Base-by-base conservation (phyloP, 2,888 invertebrate genomes). In the Mythimna pallens region DNA sequence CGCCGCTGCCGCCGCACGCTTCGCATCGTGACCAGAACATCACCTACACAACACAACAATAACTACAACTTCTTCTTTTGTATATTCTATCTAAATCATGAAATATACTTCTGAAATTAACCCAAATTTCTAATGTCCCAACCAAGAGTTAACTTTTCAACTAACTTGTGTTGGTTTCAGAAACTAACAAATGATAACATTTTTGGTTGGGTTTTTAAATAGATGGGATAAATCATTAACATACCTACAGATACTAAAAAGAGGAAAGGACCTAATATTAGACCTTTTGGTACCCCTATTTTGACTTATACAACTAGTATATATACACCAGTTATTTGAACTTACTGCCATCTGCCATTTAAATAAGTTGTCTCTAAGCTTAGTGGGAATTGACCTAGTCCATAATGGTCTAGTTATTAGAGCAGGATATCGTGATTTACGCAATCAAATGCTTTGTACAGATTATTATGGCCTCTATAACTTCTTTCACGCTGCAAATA, bases 11-110 rank as follows among this genome's bases (percentile, higher is more conserved):
- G 69, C 91, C 88, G 89, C 97, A 97, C 83, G 97, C 97, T 88
- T 97, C 97, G 76, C 97, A 97, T 86, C 99, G 99, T 94, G 98
- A 98, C 99, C 99, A 99, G 97, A 98, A 98, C 83, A 98, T 97
- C 81, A 99, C 94, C 95, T 96, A 70, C n/a, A 10, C 20, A 22
- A 5, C 12, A 59, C 5, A 10, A 9, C 20, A 22, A 25, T 22
- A n/a, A 52, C 50, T 17, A 47, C 14, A 47, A 4, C 17, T 47
- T 47, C 47, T 47, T 47, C 47, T 47, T 47, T 43, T 43, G 20
- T 17, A 50, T 7, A 20, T 6, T 20, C 50, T 50, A 20, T 50
- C 47, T 17, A 17, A 47, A 47, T 47, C 54, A 54, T 22, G 4
- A 25, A 55, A 25, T 55, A 12, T 6, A 25, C 22, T 12, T 4